Evolutionary conservation across 2,888 invertebrate genomes (phyloP).

Genomic region (Oscheius sp.): DNA sequence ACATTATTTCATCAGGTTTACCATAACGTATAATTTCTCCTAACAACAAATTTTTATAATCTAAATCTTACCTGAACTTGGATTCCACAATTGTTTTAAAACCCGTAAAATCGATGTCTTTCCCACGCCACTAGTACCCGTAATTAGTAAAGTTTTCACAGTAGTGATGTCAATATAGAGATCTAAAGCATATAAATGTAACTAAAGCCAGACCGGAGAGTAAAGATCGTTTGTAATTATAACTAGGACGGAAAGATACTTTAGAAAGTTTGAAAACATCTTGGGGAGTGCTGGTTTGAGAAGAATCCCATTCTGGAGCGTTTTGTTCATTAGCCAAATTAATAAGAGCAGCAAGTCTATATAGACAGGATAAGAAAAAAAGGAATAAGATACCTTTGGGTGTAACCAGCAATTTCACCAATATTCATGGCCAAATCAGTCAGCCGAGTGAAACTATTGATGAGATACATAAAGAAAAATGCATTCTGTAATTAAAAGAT

Average conservation of each 20-base stretch:
- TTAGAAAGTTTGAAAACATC: not conserved
- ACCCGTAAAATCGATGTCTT: conserved; percentile 89
- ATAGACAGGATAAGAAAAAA: too few species aligned
- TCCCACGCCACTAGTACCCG: conserved; percentile 95
- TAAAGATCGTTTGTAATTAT: not conserved
- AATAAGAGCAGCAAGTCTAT: conserved; percentile 3
- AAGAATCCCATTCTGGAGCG: not conserved
- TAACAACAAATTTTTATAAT: not conserved
- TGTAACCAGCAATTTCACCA: conserved; percentile 74
- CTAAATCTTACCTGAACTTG: conserved; percentile 70
- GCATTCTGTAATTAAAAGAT: conserved; percentile 75
- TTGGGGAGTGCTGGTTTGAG: not conserved
- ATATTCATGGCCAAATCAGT: conserved; percentile 74
- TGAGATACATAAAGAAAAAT: conserved; percentile 76
- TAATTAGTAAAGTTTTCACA: conserved; percentile 80
- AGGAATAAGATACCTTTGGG: conserved; percentile 73
- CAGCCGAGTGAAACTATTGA: conserved; percentile 74
- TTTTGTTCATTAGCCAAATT: not conserved
- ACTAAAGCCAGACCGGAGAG: not conserved
- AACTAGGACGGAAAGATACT: not conserved
- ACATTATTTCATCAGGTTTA: conserved; percentile 69
- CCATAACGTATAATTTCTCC: conserved; percentile 6
- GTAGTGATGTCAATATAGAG: conserved; percentile 69
- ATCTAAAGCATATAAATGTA: not conserved
- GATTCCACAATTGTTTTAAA: conserved; percentile 91